Base-by-base conservation (phyloP, 1,140 invertebrate genomes). In the Drosophila aff. region DNA sequence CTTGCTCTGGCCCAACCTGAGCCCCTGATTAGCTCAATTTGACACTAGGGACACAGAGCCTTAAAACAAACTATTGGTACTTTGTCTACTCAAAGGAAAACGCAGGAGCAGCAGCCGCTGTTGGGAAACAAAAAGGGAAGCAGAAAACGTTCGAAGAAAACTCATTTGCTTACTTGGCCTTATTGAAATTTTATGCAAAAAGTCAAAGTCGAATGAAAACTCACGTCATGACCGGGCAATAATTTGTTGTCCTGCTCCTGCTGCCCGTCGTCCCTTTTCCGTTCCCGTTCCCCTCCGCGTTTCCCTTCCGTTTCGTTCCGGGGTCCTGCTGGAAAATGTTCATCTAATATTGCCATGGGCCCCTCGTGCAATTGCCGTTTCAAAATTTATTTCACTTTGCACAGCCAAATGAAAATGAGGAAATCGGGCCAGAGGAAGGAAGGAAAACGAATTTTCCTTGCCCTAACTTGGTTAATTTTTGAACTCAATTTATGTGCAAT, bases 361-460 rank as follows among this genome's bases (percentile, higher is more conserved):
- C 80, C 77, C 60, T 77, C 75, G 75, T 79, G 81, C 85, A 90
- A 89, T 89, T 90, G 85, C 55, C 75, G 75, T 80, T 83, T 59
- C 80, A 69, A 85, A 85, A 89, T 89, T 89, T 89, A 89, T 89
- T 89, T 89, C 85, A 90, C 86, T 89, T 82, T 89, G 67, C 85
- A 63, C 57, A 76, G 81, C 23, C 81, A 89, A 90, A 90, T 89
- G 82, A 86, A 86, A 86, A 90, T 89, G 72, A 67, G 73, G 47
- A 50, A 75, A 55, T 68, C 28, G 23, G 21, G 8, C 15, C 38
- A 43, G 40, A 18, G 11, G 10, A 4, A 0, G 15, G 4, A 6
- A 6, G 18, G 15, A 68, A 41, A 38, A 18, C 64, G 64, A 72
- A 72, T 55, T 23, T 58, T 33, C 4, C 0, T 26, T 72, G 43